Percentiles rank a stretch among this genome's conserved stretches.
Evolutionary conservation across 2,113 vertebrate genomes (phyloP).

Genomic region (Sander lucioperca): DNA sequence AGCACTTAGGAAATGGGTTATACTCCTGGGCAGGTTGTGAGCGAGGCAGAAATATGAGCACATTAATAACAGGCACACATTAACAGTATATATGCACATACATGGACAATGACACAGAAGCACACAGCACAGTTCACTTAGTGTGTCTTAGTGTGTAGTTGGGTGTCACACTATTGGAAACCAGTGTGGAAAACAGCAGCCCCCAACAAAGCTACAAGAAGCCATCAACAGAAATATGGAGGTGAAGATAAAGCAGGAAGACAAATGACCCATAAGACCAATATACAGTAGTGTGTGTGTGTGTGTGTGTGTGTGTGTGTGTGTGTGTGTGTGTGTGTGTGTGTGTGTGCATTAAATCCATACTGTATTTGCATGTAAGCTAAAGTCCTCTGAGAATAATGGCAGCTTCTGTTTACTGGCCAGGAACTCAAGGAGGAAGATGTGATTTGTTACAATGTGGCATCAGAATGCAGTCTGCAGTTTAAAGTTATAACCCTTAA

Average conservation of each 20-base stretch:
- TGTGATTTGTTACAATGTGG: not conserved
- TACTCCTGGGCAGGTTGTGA: constrained; percentile 32
- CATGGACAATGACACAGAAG: not conserved
- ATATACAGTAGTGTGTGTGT: not conserved
- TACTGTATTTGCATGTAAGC: not conserved
- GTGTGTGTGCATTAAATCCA: not conserved
- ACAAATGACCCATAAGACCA: constrained; percentile 27
- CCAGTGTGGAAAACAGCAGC: constrained; percentile 32
- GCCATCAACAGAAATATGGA: constrained; percentile 32
- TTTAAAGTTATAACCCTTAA: not conserved
- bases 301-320: not conserved
- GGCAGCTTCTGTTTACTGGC: not conserved
- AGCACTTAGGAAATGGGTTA: constrained; percentile 44
- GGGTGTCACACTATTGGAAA: constrained; percentile 34
- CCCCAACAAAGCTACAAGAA: not conserved
- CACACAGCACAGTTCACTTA: constrained; percentile 1
- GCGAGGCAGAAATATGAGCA: constrained; percentile 43
- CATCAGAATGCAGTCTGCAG: not conserved
- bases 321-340: not conserved
- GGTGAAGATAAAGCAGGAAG: constrained; percentile 17
- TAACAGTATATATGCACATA: not conserved
- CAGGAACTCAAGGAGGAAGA: not conserved
- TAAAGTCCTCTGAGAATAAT: not conserved
- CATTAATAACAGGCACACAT: constrained; percentile 52
- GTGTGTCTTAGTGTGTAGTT: constrained; percentile 23